Evolutionary conservation across 2,888 invertebrate genomes (phyloP).

Genomic region (Nemotelus nigrinus): DNA sequence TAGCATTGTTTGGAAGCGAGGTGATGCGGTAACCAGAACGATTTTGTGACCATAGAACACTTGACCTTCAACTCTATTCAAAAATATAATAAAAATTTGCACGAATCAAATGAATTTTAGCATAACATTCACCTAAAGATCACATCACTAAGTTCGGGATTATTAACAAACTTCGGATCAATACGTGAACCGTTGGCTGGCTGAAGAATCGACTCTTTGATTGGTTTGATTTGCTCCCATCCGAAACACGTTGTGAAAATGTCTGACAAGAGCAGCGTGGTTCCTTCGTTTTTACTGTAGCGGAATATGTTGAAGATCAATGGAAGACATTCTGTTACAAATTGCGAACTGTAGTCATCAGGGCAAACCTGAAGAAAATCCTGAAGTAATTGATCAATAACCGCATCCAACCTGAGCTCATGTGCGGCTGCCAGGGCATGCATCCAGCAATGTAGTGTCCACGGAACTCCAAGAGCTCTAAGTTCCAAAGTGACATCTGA

Average conservation of each 20-base stretch:
- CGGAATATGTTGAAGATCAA: slow-evolving; percentile 89
- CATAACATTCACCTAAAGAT: slow-evolving; percentile 73
- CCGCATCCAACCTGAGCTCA: slow-evolving; percentile 81
- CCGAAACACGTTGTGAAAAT: slow-evolving; percentile 91
- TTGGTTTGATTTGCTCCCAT: slow-evolving; percentile 83
- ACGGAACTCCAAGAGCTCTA: slow-evolving; percentile 84
- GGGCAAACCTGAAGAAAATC: slow-evolving; percentile 92
- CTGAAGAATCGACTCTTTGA: slow-evolving; percentile 74
- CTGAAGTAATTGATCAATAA: slow-evolving; percentile 87
- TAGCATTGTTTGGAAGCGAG: slow-evolving; percentile 86
- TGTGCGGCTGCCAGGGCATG: slow-evolving; percentile 87
- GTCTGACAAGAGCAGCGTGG: slow-evolving; percentile 85
- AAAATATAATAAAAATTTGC: background rate
- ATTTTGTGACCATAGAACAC: slow-evolving; percentile 95
- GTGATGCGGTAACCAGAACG: slow-evolving; percentile 89
- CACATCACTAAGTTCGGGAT: slow-evolving; percentile 91
- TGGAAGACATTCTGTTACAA: slow-evolving; percentile 89
- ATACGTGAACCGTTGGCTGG: slow-evolving; percentile 78
- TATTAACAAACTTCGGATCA: slow-evolving; percentile 93
- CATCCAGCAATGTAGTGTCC: slow-evolving; percentile 95
- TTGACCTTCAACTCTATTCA: slow-evolving; percentile 81
- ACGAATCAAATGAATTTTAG: background rate
- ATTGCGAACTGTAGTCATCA: slow-evolving; percentile 88
- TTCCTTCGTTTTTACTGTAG: slow-evolving; percentile 92
- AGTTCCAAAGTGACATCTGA: slow-evolving; percentile 88